phyloP scores from a whole-genome alignment of 2,888 invertebrate species.

The Drosophila algonquin region DNA sequence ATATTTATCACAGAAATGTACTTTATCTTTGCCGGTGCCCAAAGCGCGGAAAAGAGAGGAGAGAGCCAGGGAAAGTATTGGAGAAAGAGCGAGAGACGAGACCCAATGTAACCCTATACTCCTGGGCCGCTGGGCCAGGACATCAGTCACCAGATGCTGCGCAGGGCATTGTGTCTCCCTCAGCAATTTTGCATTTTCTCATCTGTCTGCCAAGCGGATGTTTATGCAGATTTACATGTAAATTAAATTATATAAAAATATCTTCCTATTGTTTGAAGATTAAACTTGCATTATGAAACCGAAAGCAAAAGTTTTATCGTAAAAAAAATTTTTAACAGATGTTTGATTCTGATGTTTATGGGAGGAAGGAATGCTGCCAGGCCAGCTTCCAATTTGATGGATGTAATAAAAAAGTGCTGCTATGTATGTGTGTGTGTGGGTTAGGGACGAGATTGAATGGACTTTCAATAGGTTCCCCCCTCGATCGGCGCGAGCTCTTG shows the following conservation, averaged over 20 bases:
- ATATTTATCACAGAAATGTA: conserved; percentile 77
- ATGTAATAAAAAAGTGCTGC: conserved; percentile 60
- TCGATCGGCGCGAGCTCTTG: not conserved
- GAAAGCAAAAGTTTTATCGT: conserved; percentile 39
- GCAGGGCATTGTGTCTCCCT: conserved; percentile 45
- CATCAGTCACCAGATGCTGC: conserved; percentile 73
- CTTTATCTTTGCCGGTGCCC: conserved; percentile 70
- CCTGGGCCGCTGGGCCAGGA: conserved; percentile 43
- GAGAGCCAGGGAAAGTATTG: conserved; percentile 1
- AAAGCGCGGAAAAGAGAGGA: conserved; percentile 31
- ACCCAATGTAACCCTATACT: conserved; percentile 36
- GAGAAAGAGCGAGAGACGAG: not conserved
- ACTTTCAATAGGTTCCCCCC: not conserved
- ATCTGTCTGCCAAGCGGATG: conserved; percentile 28
- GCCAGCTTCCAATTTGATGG: conserved; percentile 45
- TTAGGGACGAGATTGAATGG: not conserved
- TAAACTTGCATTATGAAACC: conserved; percentile 72
- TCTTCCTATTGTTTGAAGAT: conserved; percentile 64
- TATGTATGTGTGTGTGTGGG: not conserved
- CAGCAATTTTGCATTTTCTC: conserved; percentile 64
- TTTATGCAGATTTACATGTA: conserved; percentile 25
- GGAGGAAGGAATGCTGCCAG: conserved; percentile 46
- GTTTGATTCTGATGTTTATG: conserved; percentile 69
- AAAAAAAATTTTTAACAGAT: conserved; percentile 51
- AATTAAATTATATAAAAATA: conserved; percentile 38